Conservation (phyloP, 1,140 invertebrate genomes). For the Cardiocondyla obscurior region DNA sequence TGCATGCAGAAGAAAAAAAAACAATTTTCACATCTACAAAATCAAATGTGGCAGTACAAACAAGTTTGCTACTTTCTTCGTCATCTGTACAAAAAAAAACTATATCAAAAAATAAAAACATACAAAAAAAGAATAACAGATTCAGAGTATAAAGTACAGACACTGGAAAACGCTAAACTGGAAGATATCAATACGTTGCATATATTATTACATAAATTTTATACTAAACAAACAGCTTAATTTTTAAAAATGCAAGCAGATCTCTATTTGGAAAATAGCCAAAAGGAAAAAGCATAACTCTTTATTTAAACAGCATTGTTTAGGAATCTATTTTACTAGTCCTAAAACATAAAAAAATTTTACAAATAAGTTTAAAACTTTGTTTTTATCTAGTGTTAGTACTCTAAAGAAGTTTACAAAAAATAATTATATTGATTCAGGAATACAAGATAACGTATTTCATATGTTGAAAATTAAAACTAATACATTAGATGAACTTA, state of each 20-base stretch:
- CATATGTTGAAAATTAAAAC: slow-evolving; percentile 4
- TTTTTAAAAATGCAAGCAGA: neutral
- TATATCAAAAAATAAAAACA: no score
- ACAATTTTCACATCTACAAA: no score
- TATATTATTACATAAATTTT: neutral
- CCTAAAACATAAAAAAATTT: neutral
- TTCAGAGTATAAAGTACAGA: neutral
- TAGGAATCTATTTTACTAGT: neutral
- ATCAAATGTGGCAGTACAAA: no score
- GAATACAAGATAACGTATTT: neutral
- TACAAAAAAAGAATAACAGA: neutral
- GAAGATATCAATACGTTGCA: neutral
- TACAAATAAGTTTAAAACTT: neutral
- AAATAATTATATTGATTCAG: neutral
- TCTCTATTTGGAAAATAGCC: neutral
- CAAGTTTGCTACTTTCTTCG: no score
- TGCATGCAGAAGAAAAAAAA: no score
- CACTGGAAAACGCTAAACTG: neutral
- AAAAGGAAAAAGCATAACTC: neutral
- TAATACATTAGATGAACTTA: neutral
- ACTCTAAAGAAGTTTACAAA: neutral
- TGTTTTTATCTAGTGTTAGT: neutral
- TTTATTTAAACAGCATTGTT: neutral
- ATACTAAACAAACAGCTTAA: neutral
- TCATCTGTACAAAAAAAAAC: no score